A percentile compares a stretch with the other conserved stretches of the same genome.
Evolutionary conservation across 2,113 vertebrate genomes (phyloP).

Genomic region (Lepidothrix coronata): DNA sequence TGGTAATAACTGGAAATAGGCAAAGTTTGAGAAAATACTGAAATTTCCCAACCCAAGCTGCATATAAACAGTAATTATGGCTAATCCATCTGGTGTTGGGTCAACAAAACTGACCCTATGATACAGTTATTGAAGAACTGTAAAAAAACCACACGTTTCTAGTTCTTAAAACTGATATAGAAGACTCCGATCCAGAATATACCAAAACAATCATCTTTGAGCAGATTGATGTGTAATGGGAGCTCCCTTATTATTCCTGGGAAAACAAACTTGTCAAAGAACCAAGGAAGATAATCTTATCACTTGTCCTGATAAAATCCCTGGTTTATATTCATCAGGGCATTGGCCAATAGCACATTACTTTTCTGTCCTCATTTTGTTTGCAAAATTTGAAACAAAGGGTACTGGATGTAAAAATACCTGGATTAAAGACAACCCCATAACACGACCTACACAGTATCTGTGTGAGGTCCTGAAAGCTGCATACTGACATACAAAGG

Average conservation of each 20-base stretch:
- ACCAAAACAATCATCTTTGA: not conserved
- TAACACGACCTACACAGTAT: fast-evolving
- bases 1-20: not conserved
- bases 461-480: not conserved
- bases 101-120: not conserved
- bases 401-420: not conserved
- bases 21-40: not conserved
- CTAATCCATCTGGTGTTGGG: not conserved
- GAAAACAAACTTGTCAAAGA: not conserved
- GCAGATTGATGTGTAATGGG: not conserved
- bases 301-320: not conserved
- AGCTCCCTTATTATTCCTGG: not conserved
- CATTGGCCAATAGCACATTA: not conserved
- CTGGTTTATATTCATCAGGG: not conserved
- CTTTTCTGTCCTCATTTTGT: not conserved
- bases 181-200: not conserved
- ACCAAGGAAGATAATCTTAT: not conserved
- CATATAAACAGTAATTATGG: not conserved
- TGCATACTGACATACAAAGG: not conserved
- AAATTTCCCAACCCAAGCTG: not conserved
- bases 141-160: not conserved
- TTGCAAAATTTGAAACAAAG: not conserved
- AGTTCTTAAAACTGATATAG: not conserved
- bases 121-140: not conserved
- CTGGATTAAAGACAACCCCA: not conserved